Evolutionary conservation across 2,113 vertebrate species (phyloP), one percentile per base, ranked within the genome.

Genomic region (Cacatua alba): DNA sequence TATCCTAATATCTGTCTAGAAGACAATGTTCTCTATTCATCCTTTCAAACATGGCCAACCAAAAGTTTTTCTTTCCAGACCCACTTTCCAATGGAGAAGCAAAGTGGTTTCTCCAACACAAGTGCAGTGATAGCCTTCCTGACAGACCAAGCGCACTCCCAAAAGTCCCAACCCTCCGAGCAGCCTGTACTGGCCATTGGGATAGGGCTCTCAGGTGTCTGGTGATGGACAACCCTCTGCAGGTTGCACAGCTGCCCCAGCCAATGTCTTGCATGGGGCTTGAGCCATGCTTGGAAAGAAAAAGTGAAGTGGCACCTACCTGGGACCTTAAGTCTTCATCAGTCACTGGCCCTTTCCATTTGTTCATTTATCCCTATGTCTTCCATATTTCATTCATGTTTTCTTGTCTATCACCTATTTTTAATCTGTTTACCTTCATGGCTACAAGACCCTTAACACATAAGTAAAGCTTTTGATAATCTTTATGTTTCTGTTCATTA

Each of bases 81-180:
- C 18, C 75, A 43, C 28, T 65, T 49, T 9, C 21, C 52, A 48
- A 26, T 4, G 37, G 37, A 76, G 35, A 83, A 53, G 28, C 37
- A 51, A 68, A 77, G 43, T 43, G 20, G 7, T 53, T 72, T 72
- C 68, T 76, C 48, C 52, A 82, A 17, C 21, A 25, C 0, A 23
- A 52, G 21, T 3, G 8, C 13, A 78, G 29, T 3, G 0, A 46
- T 8, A 29, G 44, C 21, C 70, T 59, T 26, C 15, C 24, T 37
- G 26, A 17, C 39, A 48, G 44, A 26, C 5, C 10, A 52, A 74
- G 35, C 18, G 8, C 33, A 2, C 3, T 17, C 14, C 4, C 26
- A 4, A 10, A 79, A 72, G 31, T 11, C 17, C 21, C 48, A 0
- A 1, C 11, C 7, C 17, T 13, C 17, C 17, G 3, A 1, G 55